Percentiles rank a stretch among this genome's conserved stretches.
Evolutionary conservation across 2,888 invertebrate species (phyloP).

Genomic region (Lasiommata megera): DNA sequence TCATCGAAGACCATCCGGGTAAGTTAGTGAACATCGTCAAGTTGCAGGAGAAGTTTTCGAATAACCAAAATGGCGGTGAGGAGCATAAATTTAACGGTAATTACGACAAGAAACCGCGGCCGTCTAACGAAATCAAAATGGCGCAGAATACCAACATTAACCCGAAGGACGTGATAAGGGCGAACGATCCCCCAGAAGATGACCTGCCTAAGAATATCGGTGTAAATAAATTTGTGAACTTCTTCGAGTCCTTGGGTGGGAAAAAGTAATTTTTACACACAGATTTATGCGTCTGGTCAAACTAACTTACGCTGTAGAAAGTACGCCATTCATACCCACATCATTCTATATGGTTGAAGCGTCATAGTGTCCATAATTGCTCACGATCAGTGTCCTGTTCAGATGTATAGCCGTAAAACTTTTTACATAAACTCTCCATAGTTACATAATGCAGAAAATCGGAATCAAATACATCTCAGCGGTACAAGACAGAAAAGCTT

Average conservation of each 20-base stretch:
- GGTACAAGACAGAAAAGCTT: too few relatives aligned
- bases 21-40: slow-evolving; percentile 27
- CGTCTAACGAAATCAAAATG: slow-evolving; percentile 74
- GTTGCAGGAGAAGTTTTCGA: slow-evolving; percentile 26
- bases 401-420: too few relatives aligned
- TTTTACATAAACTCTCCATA: too few relatives aligned
- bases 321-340: too few relatives aligned
- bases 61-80: slow-evolving; percentile 36
- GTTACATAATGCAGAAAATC: too few relatives aligned
- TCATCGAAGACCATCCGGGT: slow-evolving; percentile 9
- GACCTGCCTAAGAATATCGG: slow-evolving; percentile 75
- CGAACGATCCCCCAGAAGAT: slow-evolving; percentile 73
- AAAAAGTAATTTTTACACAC: slow-evolving; percentile 54
- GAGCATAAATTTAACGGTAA: slow-evolving; percentile 44
- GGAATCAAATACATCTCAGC: too few relatives aligned
- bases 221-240: slow-evolving; percentile 74
- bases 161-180: slow-evolving; percentile 69
- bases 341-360: too few relatives aligned
- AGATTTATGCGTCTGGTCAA: background rate
- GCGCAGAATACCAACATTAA: slow-evolving; percentile 53
- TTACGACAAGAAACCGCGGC: slow-evolving; percentile 45
- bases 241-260: slow-evolving; percentile 73
- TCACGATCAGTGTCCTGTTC: too few relatives aligned
- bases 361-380: too few relatives aligned
- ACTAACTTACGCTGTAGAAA: background rate